phyloP scores from a whole-genome alignment of 2,888 invertebrate genomes.

The Apamea crenata region DNA sequence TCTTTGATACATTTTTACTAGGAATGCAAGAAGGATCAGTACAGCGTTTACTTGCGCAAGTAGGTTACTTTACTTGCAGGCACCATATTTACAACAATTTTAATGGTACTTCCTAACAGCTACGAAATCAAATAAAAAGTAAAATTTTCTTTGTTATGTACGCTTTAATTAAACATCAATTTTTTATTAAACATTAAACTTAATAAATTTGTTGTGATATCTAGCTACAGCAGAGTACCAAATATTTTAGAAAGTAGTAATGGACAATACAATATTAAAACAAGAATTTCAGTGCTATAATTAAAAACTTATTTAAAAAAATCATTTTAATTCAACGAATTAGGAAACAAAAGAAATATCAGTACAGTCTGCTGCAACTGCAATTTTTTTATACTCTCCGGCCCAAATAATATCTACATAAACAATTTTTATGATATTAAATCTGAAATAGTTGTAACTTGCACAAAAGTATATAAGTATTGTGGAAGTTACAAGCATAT shows the following conservation, averaged over 20 bases:
- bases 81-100: conserved; percentile 5
- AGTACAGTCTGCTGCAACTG: not conserved
- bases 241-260: not conserved
- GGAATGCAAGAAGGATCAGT: conserved; percentile 20
- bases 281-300: not conserved
- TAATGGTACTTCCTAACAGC: conserved; percentile 1
- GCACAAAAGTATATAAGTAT: not conserved
- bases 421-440: not conserved
- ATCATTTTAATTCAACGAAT: not conserved
- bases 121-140: conserved; percentile 7
- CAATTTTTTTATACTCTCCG: not conserved
- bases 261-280: not conserved
- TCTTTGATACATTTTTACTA: conserved; percentile 55
- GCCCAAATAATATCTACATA: not conserved
- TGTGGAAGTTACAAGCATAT: not conserved
- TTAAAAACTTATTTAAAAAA: not conserved
- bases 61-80: conserved; percentile 3
- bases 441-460: not conserved
- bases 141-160: not conserved
- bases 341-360: not conserved
- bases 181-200: not conserved
- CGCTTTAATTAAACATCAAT: not conserved
- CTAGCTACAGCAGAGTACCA: conserved; percentile 15
- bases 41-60: conserved; percentile 21
- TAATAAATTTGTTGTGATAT: conserved; percentile 31